Evolutionary conservation across 1,140 invertebrate genomes (phyloP), one percentile per base, ranked within the genome.

Genomic region (Lethocerus indicus): DNA sequence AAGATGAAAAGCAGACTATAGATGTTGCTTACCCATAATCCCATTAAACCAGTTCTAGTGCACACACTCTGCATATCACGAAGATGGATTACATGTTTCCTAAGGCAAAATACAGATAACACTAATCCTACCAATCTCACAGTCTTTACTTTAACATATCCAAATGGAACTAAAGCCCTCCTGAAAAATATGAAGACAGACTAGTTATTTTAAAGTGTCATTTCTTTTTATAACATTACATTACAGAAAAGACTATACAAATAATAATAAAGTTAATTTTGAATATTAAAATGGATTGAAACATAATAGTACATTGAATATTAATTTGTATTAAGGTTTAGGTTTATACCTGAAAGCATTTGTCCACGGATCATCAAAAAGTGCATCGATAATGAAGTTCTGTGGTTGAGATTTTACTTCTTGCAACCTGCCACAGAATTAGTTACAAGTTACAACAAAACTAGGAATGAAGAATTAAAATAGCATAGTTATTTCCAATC

Each of bases 351-450:
- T 68, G 42, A 83, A 76, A 39, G 72, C 68, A 58, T 75, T 74
- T 18, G 84, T 86, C 87, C 87, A 92, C 4, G 83, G 76, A 67
- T 90, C 86, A 56, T 83, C 78, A 63, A 86, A 83, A 28, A 92
- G 61, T 14, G 81, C 70, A 54, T 88, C 83, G 60, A 83, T 68
- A 20, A 91, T 60, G 59, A 87, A 76, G 64, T 88, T 84, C 59
- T 87, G 82, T 6, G 86, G 85, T 57, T 87, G 83, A 2, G 83
- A 79, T 62, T 87, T 90, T 0, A 92, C 81, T 71, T 93, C 88
- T 71, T 93, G 87, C 49, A 91, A 69, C n/a, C 82, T 84, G 58
- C 50, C 67, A 60, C 54, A n/a, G n/a, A n/a, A n/a, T n/a, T n/a
- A n/a, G n/a, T n/a, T n/a, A n/a, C n/a, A n/a, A n/a, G n/a, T n/a